Base-by-base conservation (phyloP, 2,797 vertebrate species). In the Pempheris klunzingeri region DNA sequence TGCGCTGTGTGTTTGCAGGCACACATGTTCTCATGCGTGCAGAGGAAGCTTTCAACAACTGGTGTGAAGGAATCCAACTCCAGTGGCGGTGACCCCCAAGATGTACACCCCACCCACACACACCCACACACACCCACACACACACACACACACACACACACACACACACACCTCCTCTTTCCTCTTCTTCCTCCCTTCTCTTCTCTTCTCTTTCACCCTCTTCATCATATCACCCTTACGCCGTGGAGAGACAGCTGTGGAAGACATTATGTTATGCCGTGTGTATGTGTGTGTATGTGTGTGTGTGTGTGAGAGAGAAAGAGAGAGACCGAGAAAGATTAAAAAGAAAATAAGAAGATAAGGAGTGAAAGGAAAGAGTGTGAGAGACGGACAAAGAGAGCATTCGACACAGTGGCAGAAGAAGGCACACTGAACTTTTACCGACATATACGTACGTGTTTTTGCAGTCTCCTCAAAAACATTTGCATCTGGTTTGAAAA, bases 41-140 rank as follows among this genome's bases (percentile, higher is more conserved):
- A 80, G 74, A 30, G 58, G 64, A 85, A 69, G 80, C 71, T 88
- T 83, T 88, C 86, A 87, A 75, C 85, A 86, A 86, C 84, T 81
- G 85, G 80, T 92, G 87, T 91, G 81, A 87, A 90, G 88, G 91
- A 93, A 95, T 93, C 84, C 77, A 78, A 86, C 84, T 89, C 81
- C 81, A 86, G 83, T 71, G 75, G 76, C 47, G 20, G 71, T 65
- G 82, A 81, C 81, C 85, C 83, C 62, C 77, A 75, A 63, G 49
- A 78, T 78, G 83, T 47, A 50, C 77, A 30, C 68, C 70, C 49
- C 61, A 47, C 18, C 54, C 54, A 39, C 49, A 39, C 46, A 1
- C 57, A 30, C 43, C 22, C n/a, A n/a, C n/a, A n/a, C n/a, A n/a
- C n/a, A n/a, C n/a, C n/a, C n/a, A n/a, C n/a, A n/a, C n/a, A n/a